Evolutionary conservation across 2,888 invertebrate species (phyloP).

Genomic region (Terebella lapidaria): DNA sequence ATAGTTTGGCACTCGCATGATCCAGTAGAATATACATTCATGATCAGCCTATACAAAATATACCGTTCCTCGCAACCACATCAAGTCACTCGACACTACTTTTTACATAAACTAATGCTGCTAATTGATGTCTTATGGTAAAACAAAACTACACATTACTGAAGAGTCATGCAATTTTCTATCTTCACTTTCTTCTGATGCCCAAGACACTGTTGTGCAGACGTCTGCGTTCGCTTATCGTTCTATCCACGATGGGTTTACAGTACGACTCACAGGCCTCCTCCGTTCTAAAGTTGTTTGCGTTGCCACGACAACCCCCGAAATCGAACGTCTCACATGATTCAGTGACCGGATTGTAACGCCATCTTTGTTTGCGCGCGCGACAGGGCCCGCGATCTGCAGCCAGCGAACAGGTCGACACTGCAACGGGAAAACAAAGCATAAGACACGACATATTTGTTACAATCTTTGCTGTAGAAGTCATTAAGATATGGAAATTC

Average conservation of each 20-base stretch:
- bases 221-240: neutral
- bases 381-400: slow-evolving; percentile 15
- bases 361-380: slow-evolving; percentile 12
- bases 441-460: too few species aligned
- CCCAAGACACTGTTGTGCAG: neutral
- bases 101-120: too few species aligned
- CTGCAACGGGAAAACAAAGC: neutral
- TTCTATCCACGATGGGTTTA: neutral
- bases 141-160: too few species aligned
- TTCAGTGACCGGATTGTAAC: slow-evolving; percentile 7
- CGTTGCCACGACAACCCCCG: slow-evolving; percentile 23
- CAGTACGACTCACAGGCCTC: slow-evolving; percentile 13
- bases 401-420: slow-evolving; percentile 10
- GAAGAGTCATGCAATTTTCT: too few species aligned
- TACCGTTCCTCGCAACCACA: too few species aligned
- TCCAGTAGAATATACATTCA: too few species aligned
- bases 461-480: too few species aligned
- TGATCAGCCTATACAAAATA: too few species aligned
- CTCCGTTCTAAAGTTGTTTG: slow-evolving; percentile 19
- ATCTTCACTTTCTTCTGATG: neutral
- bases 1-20: too few species aligned
- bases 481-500: too few species aligned
- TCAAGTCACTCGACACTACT: too few species aligned
- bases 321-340: slow-evolving; percentile 16
- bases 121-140: too few species aligned